phyloP scores from a whole-genome alignment of 2,888 invertebrate species.

The Euproctis similis region DNA sequence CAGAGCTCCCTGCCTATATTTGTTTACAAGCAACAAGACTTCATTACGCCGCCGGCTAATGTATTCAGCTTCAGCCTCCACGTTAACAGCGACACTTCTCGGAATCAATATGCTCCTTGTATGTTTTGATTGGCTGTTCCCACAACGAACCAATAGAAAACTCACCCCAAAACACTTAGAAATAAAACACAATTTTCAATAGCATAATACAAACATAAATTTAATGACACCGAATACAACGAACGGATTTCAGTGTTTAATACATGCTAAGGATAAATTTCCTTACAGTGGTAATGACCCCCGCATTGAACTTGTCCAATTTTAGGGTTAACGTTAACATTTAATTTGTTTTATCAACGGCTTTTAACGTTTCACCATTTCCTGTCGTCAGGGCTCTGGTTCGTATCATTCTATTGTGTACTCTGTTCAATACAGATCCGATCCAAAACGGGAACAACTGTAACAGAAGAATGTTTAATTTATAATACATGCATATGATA shows the following conservation, averaged over 20 bases:
- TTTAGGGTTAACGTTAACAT: conserved; percentile 71
- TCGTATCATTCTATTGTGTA: conserved; percentile 46
- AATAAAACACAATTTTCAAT: conserved; percentile 52
- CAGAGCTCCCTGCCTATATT: conserved; percentile 49
- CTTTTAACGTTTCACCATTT: conserved; percentile 64
- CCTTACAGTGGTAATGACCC: conserved; percentile 73
- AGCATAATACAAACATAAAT: conserved; percentile 33
- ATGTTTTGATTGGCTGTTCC: conserved; percentile 73
- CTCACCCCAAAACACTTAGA: conserved; percentile 38
- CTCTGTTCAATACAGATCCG: too few relatives aligned
- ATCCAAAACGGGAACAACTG: too few relatives aligned
- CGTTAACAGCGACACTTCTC: conserved; percentile 77
- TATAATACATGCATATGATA: too few relatives aligned
- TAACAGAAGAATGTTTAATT: too few relatives aligned
- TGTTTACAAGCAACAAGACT: conserved; percentile 76
- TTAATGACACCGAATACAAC: conserved; percentile 73
- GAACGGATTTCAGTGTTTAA: conserved; percentile 75
- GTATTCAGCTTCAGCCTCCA: conserved; percentile 76
- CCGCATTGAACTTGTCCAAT: conserved; percentile 75
- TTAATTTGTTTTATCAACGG: conserved; percentile 73
- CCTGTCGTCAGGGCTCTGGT: conserved; percentile 53
- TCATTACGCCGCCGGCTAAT: conserved; percentile 76
- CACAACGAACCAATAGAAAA: conserved; percentile 37
- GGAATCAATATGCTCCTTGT: conserved; percentile 76
- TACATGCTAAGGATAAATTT: conserved; percentile 70